Evolutionary conservation across 2,797 vertebrate species (phyloP), one percentile per base, ranked within the genome.

Genomic region (Eleutherodactylus coqui): DNA sequence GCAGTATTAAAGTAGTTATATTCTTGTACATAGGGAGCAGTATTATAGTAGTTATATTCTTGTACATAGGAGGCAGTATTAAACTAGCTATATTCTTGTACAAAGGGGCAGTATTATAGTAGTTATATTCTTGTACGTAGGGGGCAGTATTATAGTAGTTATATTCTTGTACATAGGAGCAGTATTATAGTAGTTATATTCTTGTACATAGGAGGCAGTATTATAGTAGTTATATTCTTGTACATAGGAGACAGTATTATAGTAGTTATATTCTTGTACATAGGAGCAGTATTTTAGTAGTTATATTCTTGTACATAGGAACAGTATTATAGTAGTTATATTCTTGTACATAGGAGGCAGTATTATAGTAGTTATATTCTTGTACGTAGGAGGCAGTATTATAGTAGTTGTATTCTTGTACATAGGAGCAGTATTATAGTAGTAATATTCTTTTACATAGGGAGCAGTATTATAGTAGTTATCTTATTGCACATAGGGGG

Each of bases 151-250:
- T 64, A 64, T 64, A 64, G 60, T 64, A 64, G 60, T 64, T 64
- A 64, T 64, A 64, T 64, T 64, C 60, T 34, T 64, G 60, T 64
- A 64, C 27, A 64, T 64, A 64, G 60, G n/a, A 2, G 60, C 60
- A 64, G 60, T 64, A 64, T 64, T 64, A 64, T 64, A 64, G 60
- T 32, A 64, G 60, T 64, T 64, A 64, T 34, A 64, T 64, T 34
- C 60, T 17, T 64, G 60, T 64, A 64, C 10, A 64, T 64, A 64
- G 27, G n/a, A 29, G 6, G 60, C 60, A 64, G 60, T 64, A 64
- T 64, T 64, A 64, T 64, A 64, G 60, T 32, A 64, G 60, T 64
- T 64, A 64, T 64, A 64, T 64, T 64, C 60, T 64, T 64, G 60
- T 64, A 64, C 11, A 64, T 64, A 64, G 60, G 60, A n/a, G 7